Conservation (phyloP, 2,113 vertebrate genomes). For the Vicugna pacos region DNA sequence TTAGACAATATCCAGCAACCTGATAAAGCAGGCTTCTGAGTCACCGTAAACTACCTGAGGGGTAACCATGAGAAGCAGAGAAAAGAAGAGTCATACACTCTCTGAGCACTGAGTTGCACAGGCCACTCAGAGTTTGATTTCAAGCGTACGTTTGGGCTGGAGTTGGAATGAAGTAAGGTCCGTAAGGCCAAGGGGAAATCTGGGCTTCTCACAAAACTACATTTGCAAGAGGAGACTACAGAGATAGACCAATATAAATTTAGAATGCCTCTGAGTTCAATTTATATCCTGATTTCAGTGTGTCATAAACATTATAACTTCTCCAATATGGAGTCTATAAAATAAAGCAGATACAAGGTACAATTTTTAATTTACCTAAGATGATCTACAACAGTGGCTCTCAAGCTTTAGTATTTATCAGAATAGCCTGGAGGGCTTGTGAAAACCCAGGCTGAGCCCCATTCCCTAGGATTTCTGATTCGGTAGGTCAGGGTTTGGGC, state of each 20-base stretch:
- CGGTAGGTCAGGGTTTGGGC: not conserved
- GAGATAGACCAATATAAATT: not conserved
- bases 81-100: not conserved
- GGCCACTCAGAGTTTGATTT: not conserved
- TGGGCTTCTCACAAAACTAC: conserved; percentile 1
- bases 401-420: not conserved
- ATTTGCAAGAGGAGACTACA: not conserved
- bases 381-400: not conserved
- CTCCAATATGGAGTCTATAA: not conserved
- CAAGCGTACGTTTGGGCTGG: not conserved
- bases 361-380: not conserved
- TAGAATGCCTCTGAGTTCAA: not conserved
- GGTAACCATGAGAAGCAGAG: not conserved
- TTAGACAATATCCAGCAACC: not conserved
- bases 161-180: not conserved
- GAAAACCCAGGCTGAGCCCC: not conserved
- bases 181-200: not conserved
- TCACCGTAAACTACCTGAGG: not conserved
- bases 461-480: not conserved
- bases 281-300: not conserved
- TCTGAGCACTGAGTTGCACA: not conserved
- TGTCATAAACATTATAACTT: not conserved
- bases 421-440: not conserved
- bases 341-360: not conserved
- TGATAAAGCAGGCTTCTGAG: not conserved